Conservation (phyloP, 2,797 vertebrate genomes). For the Limnodromus scolopaceus region DNA sequence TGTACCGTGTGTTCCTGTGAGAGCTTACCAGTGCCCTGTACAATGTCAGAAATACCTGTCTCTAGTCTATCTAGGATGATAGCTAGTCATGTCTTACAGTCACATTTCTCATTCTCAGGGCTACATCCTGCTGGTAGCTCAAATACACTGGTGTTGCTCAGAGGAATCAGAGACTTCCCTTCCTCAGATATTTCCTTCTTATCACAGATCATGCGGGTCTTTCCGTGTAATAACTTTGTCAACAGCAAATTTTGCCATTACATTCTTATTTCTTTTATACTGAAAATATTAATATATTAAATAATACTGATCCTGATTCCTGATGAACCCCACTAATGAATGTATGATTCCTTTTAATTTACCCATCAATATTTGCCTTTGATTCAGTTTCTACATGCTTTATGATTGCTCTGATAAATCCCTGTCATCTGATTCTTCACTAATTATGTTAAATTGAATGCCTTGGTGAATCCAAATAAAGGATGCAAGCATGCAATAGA, state of each 20-base stretch:
- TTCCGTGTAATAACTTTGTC: neutral
- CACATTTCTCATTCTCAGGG: neutral
- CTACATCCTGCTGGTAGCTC: neutral
- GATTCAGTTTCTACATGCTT: neutral
- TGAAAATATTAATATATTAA: neutral
- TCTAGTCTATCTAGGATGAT: neutral
- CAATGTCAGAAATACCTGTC: neutral
- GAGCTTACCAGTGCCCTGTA: neutral
- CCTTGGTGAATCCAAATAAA: neutral
- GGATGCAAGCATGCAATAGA: neutral
- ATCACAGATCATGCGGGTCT: neutral
- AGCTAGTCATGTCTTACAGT: neutral
- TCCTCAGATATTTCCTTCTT: neutral
- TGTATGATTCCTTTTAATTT: neutral
- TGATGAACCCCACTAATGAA: neutral
- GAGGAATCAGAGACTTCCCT: neutral
- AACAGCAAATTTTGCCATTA: neutral
- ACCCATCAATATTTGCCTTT: neutral
- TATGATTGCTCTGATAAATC: neutral
- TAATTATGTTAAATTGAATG: neutral
- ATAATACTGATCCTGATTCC: neutral
- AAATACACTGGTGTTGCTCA: neutral
- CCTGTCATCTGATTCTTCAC: neutral
- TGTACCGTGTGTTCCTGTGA: neutral
- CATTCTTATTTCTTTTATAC: neutral